Conservation (phyloP, 2,888 invertebrate species). For the Yponomeuta cagnagella region DNA sequence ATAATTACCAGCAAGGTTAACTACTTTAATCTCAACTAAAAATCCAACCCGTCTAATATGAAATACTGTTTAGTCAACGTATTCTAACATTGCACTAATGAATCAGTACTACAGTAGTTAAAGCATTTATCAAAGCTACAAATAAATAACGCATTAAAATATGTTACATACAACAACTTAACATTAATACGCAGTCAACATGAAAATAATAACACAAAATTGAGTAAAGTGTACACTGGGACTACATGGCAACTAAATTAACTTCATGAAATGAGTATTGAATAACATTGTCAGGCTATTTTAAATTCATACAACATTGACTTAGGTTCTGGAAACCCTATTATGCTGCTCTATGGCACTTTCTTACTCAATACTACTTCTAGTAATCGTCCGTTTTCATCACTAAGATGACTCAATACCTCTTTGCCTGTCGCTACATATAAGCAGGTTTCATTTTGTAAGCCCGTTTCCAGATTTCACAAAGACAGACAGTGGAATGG, state of each 20-base stretch:
- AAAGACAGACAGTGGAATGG: conserved; percentile 95
- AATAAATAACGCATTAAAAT: conserved; percentile 76
- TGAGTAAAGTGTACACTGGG: conserved; percentile 32
- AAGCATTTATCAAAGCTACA: conserved; percentile 71
- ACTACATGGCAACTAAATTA: conserved; percentile 20
- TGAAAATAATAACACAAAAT: conserved; percentile 46
- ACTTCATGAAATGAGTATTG: conserved; percentile 17
- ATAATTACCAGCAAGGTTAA: not conserved
- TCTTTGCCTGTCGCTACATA: conserved; percentile 78
- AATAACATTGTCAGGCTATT: conserved; percentile 18
- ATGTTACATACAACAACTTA: conserved; percentile 73
- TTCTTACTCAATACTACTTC: conserved; percentile 31
- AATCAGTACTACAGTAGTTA: conserved; percentile 52
- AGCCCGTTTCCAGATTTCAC: conserved; percentile 97
- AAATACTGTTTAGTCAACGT: conserved; percentile 44
- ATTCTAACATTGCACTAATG: conserved; percentile 30
- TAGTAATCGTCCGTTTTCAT: conserved; percentile 2
- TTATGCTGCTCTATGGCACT: conserved; percentile 55
- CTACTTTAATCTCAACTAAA: conserved; percentile 36
- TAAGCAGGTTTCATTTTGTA: conserved; percentile 94
- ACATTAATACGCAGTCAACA: conserved; percentile 66
- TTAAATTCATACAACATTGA: conserved; percentile 3
- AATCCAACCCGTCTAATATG: conserved; percentile 55
- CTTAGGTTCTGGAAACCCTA: not conserved
- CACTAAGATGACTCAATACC: conserved; percentile 37